These are phyloP conservation scores for Pitangus sulphuratus DNA, from an alignment of 2,797 vertebrate species.

Conservation along the genomic window DNA sequence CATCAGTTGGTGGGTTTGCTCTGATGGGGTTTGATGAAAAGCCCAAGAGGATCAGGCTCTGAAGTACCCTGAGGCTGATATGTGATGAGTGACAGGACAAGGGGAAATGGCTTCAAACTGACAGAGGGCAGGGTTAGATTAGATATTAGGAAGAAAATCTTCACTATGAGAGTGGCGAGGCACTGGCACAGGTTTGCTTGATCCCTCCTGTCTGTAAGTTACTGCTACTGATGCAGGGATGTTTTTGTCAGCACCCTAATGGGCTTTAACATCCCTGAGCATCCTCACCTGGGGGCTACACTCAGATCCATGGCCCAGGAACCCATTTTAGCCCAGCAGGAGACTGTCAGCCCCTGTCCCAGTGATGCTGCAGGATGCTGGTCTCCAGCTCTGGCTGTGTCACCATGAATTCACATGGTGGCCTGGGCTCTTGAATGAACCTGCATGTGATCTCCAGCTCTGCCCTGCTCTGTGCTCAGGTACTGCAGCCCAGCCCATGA, in stretches of 20 bases:
- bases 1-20: not conserved
- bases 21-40: not conserved
- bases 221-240: not conserved
- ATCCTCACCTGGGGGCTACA: not conserved
- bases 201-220: fast-evolving
- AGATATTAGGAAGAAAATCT: not conserved
- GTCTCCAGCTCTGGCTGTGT: fast-evolving
- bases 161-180: not conserved
- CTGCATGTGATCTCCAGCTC: not conserved
- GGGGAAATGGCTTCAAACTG: not conserved
- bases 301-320: not conserved
- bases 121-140: not conserved
- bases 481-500: not conserved
- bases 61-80: not conserved
- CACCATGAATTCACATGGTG: fast-evolving
- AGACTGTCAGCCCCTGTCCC: fast-evolving
- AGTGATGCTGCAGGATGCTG: not conserved
- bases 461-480: not conserved
- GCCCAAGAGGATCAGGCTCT: not conserved
- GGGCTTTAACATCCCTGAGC: not conserved
- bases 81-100: not conserved
- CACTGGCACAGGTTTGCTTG: not conserved
- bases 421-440: not conserved
- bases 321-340: not conserved
- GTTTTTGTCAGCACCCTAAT: not conserved